phyloP scores from a whole-genome alignment of 2,888 invertebrate species.

The Smittia aterrima region DNA sequence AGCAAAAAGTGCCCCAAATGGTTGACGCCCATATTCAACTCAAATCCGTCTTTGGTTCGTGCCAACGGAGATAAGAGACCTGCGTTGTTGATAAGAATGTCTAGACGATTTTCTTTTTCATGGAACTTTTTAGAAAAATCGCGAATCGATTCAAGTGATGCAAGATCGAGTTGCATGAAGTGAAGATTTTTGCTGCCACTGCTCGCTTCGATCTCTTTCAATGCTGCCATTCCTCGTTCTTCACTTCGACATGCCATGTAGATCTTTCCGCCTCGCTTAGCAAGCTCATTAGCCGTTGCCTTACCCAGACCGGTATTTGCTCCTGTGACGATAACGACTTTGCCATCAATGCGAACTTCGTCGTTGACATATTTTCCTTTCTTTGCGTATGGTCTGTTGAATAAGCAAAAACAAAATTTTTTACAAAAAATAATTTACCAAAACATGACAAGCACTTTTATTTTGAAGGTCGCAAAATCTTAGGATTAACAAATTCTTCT shows the following conservation, averaged over 20 bases:
- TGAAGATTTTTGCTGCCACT: conserved; percentile 70
- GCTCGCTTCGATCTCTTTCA: conserved; percentile 66
- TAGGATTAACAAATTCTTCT: too few species aligned
- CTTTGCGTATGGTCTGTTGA: background rate
- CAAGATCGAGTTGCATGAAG: conserved; percentile 73
- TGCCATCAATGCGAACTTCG: conserved; percentile 58
- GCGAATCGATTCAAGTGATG: conserved; percentile 67
- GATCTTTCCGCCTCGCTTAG: conserved; percentile 71
- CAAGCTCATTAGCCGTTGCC: conserved; percentile 70
- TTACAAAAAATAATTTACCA: too few species aligned
- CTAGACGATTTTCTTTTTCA: conserved; percentile 62
- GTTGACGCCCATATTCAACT: conserved; percentile 77
- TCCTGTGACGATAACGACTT: conserved; percentile 75
- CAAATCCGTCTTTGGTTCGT: conserved; percentile 75
- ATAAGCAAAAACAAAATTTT: too few species aligned
- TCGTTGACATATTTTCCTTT: conserved; percentile 51
- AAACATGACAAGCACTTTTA: too few species aligned
- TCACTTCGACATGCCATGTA: conserved; percentile 85
- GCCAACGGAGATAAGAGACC: conserved; percentile 70
- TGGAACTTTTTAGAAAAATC: conserved; percentile 63
- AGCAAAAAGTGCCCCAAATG: conserved; percentile 79
- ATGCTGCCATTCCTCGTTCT: conserved; percentile 67
- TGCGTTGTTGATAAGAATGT: conserved; percentile 78
- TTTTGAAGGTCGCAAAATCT: too few species aligned
- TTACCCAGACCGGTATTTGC: conserved; percentile 67